A percentile compares a stretch with the other conserved stretches of the same genome.
These are phyloP conservation scores for Pantelozetes paolii DNA, from an alignment of 2,888 invertebrate genomes.

Conservation along the genomic window DNA sequence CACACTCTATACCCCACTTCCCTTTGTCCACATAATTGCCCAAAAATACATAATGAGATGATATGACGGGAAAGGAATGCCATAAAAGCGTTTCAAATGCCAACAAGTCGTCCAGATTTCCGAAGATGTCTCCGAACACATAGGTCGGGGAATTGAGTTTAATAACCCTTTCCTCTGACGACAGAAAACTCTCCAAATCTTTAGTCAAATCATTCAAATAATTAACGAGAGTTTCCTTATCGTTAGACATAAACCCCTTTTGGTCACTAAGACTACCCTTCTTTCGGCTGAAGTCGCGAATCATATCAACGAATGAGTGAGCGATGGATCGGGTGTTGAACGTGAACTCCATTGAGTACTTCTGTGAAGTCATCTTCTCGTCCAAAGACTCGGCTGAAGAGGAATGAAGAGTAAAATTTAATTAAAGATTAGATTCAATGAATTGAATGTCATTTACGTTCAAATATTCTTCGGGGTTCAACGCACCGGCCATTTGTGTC, in stretches of 20 bases:
- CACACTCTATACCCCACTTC: constrained; percentile 60
- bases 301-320: not conserved
- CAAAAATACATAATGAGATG: constrained; percentile 65
- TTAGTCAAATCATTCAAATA: constrained; percentile 55
- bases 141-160: constrained; percentile 59
- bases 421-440: not conserved
- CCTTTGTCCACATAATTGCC: constrained; percentile 76
- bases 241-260: constrained; percentile 29
- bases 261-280: not conserved
- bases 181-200: constrained; percentile 56
- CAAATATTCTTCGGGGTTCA: constrained; percentile 36
- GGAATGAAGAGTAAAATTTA: too few species aligned
- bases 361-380: constrained; percentile 1
- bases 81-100: constrained; percentile 62
- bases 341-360: constrained; percentile 31
- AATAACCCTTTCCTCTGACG: constrained; percentile 58
- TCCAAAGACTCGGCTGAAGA: not conserved
- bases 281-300: constrained; percentile 21
- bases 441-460: not conserved
- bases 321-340: constrained; percentile 24
- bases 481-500: constrained; percentile 32
- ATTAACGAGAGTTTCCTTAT: constrained; percentile 19
- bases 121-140: constrained; percentile 68
- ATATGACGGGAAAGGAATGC: constrained; percentile 64
- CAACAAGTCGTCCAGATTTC: constrained; percentile 65